Evolutionary conservation across 2,888 invertebrate species (phyloP).

Genomic region (Biston stratarius): DNA sequence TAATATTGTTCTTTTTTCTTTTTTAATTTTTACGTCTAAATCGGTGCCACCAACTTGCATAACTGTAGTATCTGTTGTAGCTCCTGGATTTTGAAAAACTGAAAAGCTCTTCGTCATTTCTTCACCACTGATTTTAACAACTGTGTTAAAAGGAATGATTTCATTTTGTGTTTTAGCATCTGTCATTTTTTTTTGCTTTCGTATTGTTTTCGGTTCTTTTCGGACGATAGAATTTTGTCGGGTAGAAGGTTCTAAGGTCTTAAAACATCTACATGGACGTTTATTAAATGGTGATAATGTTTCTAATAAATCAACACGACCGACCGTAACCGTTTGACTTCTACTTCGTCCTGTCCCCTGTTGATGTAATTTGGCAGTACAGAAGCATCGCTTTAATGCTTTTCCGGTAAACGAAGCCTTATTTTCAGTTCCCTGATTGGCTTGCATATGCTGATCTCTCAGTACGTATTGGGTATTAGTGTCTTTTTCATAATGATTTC

Average conservation of each 20-base stretch:
- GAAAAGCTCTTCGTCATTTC: background rate
- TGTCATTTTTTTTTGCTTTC: background rate
- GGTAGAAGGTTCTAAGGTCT: background rate
- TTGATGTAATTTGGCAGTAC: constrained; percentile 11
- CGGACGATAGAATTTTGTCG: no score
- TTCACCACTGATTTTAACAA: background rate
- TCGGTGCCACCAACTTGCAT: background rate
- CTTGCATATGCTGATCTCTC: constrained; percentile 4
- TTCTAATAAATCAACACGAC: constrained; percentile 2
- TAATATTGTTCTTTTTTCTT: background rate
- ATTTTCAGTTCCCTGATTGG: constrained; percentile 14
- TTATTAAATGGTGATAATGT: constrained; percentile 4
- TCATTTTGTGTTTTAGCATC: background rate
- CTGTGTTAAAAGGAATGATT: background rate
- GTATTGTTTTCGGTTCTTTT: no score
- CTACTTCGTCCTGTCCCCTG: background rate
- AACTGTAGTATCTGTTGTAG: background rate
- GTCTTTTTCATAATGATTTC: background rate
- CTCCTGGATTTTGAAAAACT: background rate
- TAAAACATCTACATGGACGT: background rate
- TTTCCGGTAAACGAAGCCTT: constrained; percentile 25
- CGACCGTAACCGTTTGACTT: background rate
- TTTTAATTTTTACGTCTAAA: background rate
- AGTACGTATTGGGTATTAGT: background rate
- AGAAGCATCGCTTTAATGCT: constrained; percentile 36